Conservation (phyloP, 30 jellyfish, hydroid and myxozoan species). For the Hydractinia symbiolongicarpus region DNA sequence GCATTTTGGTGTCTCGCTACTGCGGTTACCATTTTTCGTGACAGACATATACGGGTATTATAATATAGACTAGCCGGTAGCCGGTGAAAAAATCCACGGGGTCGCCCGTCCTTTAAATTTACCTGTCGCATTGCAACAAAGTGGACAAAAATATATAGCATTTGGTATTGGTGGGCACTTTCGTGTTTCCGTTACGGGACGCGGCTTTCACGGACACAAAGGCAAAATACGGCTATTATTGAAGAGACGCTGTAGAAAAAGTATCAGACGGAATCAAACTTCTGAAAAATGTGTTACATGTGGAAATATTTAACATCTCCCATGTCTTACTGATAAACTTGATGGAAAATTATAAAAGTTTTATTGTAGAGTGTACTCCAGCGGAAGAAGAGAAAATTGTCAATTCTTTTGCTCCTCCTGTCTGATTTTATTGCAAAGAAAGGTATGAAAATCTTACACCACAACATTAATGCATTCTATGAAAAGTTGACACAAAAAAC, state of each 20-base stretch:
- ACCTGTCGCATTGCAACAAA: too few species aligned
- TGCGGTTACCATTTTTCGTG: too few species aligned
- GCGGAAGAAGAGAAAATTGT: neutral
- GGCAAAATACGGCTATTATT: too few species aligned
- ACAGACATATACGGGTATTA: too few species aligned
- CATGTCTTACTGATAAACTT: slow-evolving; percentile 1
- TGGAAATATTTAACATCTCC: neutral
- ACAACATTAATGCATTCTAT: slow-evolving; percentile 33
- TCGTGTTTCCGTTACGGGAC: too few species aligned
- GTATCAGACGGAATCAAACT: neutral
- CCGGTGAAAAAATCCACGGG: too few species aligned
- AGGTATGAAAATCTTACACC: slow-evolving; percentile 53
- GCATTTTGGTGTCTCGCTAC: too few species aligned
- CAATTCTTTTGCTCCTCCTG: neutral
- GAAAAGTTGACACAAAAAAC: neutral
- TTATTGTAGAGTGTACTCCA: neutral
- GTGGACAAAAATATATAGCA: too few species aligned
- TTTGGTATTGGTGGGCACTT: too few species aligned
- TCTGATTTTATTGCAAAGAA: neutral
- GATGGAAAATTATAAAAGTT: neutral
- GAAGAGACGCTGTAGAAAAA: neutral
- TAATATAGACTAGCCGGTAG: too few species aligned
- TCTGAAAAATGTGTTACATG: neutral
- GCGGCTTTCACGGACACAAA: too few species aligned
- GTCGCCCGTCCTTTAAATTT: too few species aligned